A percentile compares a stretch with the other conserved stretches of the same genome.
phyloP scores from a whole-genome alignment of 2,113 vertebrate genomes.

The Platysteira castanea region DNA sequence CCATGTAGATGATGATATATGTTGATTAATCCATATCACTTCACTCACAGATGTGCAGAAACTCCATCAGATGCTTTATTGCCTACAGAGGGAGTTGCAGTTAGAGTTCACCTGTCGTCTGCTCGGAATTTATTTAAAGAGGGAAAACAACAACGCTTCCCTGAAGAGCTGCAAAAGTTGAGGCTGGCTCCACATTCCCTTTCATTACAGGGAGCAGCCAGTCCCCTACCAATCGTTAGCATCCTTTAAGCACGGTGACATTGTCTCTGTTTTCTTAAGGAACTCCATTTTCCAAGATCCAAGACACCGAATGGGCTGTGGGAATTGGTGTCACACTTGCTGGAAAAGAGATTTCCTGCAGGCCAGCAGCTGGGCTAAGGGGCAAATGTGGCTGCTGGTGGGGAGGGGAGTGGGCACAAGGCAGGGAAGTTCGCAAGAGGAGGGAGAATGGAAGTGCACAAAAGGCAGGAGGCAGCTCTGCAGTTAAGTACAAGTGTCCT shows the following conservation, averaged over 20 bases:
- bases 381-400: not conserved
- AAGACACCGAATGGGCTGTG: not conserved
- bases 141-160: conserved; percentile 31
- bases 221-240: not conserved
- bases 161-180: conserved; percentile 33
- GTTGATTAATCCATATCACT: conserved; percentile 46
- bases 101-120: conserved; percentile 55
- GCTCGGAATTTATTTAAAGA: conserved; percentile 54
- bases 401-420: not conserved
- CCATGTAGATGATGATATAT: not conserved
- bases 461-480: not conserved
- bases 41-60: conserved; percentile 40
- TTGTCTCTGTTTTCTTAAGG: not conserved
- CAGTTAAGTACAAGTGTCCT: not conserved
- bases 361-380: not conserved
- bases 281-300: not conserved
- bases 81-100: conserved; percentile 58
- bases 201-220: not conserved
- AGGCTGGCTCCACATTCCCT: not conserved
- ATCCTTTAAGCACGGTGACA: not conserved
- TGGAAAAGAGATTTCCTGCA: not conserved
- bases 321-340: not conserved
- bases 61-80: conserved; percentile 57
- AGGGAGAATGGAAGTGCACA: not conserved
- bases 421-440: not conserved